Conservation (phyloP, 1,140 invertebrate genomes). For the Carposina sasakii region DNA sequence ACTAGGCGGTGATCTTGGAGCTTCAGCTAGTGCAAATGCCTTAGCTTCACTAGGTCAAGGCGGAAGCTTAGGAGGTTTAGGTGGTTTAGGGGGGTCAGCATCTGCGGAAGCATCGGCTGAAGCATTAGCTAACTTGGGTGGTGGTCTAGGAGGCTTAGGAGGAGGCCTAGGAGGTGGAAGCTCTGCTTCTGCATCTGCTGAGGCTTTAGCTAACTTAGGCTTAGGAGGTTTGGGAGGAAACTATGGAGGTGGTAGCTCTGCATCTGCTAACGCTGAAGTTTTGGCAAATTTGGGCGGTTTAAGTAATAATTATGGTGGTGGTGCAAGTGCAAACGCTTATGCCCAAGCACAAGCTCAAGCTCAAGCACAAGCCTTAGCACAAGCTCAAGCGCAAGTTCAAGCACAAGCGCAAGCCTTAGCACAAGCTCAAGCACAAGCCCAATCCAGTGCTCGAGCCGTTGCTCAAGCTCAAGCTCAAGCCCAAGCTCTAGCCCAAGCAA, state of each 20-base stretch:
- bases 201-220: neutral
- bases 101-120: neutral
- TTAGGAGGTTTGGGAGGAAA: neutral
- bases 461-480: slow-evolving; percentile 6
- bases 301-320: too few species aligned
- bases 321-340: too few species aligned
- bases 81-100: too few species aligned
- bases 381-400: slow-evolving; percentile 24
- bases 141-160: neutral
- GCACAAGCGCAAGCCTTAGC: slow-evolving; percentile 34
- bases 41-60: too few species aligned
- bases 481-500: slow-evolving; percentile 6
- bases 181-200: neutral
- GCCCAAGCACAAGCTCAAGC: slow-evolving; percentile 13
- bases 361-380: slow-evolving; percentile 1
- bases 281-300: slow-evolving; percentile 5
- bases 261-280: neutral
- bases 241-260: too few species aligned
- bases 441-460: neutral
- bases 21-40: neutral
- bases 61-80: too few species aligned
- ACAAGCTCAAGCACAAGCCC: neutral
- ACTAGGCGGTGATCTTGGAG: too few species aligned
- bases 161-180: neutral
- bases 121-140: neutral